Base-by-base conservation (phyloP, 2,113 vertebrate genomes). In the Balaeniceps rex region DNA sequence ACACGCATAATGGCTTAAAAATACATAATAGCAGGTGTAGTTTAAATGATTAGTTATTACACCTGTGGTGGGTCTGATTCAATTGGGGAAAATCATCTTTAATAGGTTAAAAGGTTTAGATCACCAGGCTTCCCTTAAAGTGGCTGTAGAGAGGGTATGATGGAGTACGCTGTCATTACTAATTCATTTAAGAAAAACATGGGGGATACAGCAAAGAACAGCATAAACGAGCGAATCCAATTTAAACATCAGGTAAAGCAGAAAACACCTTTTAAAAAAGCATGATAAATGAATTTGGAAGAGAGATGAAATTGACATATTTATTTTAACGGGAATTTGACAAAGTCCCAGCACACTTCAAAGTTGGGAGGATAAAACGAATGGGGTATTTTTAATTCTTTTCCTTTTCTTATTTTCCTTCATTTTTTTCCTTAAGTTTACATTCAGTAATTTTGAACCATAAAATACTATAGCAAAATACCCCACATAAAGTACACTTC, bases 31-130 rank as follows among this genome's bases (percentile, higher is more conserved):
- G 98, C 99, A 99, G 98, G 98, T 98, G 98, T 98, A 98, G 98
- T 99, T 99, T 98, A 99, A 99, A 99, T 99, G 99, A 99, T 99
- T 99, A 99, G 98, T 99, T 99, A 99, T 99, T 99, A 99, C 99
- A 99, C 99, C 99, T 99, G 99, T 98, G 99, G 99, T 99, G 99
- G 99, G 99, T 98, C 98, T 99, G 99, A 99, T 99, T 99, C 99
- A 99, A 99, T 99, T 99, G 99, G 99, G 99, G 98, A 99, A 99
- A 99, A 99, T 99, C 99, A 99, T 99, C 98, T 98, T 99, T 99
- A 99, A 99, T 99, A 99, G 99, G 99, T 99, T 99, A 99, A 99
- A 99, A 99, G 99, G 99, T 99, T 99, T 99, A 99, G 99, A 99
- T 99, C 99, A 99, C 99, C 99, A 98, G 98, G 99, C 99, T 99